phyloP scores from a whole-genome alignment of 2,888 invertebrate species.

The Macrosoma leucophasiata region DNA sequence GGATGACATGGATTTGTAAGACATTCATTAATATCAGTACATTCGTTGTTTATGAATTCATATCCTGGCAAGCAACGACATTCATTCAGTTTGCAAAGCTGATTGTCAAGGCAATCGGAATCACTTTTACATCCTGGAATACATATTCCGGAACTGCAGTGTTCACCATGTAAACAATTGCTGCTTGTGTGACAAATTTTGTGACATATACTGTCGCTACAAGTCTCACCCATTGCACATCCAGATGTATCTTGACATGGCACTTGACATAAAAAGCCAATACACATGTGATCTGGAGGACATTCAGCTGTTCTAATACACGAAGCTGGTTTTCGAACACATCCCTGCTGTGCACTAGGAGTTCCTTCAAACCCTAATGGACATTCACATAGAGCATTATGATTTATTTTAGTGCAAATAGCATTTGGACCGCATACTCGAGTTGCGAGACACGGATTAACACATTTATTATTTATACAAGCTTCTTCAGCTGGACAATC shows the following conservation, averaged over 20 bases:
- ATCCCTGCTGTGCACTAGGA: slow-evolving; percentile 91
- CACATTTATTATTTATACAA: slow-evolving; percentile 89
- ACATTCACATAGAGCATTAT: slow-evolving; percentile 86
- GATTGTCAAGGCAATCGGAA: slow-evolving; percentile 85
- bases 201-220: slow-evolving; percentile 84
- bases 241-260: slow-evolving; percentile 83
- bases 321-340: slow-evolving; percentile 84
- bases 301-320: slow-evolving; percentile 84
- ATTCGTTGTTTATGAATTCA: slow-evolving; percentile 82
- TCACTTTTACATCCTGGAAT: slow-evolving; percentile 88
- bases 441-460: slow-evolving; percentile 85
- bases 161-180: slow-evolving; percentile 92
- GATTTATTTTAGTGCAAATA: slow-evolving; percentile 83
- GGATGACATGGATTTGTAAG: slow-evolving; percentile 85
- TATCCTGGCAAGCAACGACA: slow-evolving; percentile 89
- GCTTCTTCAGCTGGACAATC: slow-evolving; percentile 86
- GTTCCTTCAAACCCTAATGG: slow-evolving; percentile 91
- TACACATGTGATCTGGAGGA: slow-evolving; percentile 85
- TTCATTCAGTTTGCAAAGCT: slow-evolving; percentile 83
- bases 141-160: slow-evolving; percentile 88
- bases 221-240: slow-evolving; percentile 91
- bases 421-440: slow-evolving; percentile 91
- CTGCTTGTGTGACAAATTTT: slow-evolving; percentile 93
- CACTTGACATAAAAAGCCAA: slow-evolving; percentile 84
- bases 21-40: slow-evolving; percentile 91